Evolutionary conservation across 2,888 invertebrate species (phyloP).

Genomic region (Aquatica leii): DNA sequence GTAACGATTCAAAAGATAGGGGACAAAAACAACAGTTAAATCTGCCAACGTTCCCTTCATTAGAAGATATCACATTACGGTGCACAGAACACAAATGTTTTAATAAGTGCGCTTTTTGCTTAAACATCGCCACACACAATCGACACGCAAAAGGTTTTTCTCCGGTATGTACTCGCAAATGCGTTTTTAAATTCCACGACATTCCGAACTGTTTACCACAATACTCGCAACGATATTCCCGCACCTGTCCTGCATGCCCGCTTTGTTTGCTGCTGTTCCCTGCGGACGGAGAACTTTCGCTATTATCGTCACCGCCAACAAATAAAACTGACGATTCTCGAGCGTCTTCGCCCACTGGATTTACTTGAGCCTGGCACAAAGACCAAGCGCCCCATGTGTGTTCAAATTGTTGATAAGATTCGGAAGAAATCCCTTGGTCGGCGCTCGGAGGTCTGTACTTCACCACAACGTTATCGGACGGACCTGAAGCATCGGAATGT

Average conservation of each 20-base stretch:
- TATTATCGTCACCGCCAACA: slow-evolving; percentile 51
- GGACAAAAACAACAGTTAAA: slow-evolving; percentile 91
- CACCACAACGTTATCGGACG: slow-evolving; percentile 68
- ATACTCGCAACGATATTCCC: slow-evolving; percentile 88
- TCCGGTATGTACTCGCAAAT: slow-evolving; percentile 86
- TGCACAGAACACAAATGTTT: slow-evolving; percentile 91
- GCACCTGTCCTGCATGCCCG: slow-evolving; percentile 67
- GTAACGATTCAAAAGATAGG: slow-evolving; percentile 84
- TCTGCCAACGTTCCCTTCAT: slow-evolving; percentile 76
- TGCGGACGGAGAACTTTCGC: slow-evolving; percentile 60
- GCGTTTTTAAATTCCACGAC: slow-evolving; percentile 93
- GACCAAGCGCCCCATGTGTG: slow-evolving; percentile 73
- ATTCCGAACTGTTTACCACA: slow-evolving; percentile 92
- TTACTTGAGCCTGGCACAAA: slow-evolving; percentile 71
- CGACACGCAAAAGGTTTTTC: slow-evolving; percentile 91
- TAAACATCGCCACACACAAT: slow-evolving; percentile 90
- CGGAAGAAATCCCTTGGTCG: slow-evolving; percentile 66
- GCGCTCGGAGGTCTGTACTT: slow-evolving; percentile 75
- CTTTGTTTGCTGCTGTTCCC: slow-evolving; percentile 64
- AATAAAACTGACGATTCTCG: slow-evolving; percentile 52
- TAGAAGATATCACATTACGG: slow-evolving; percentile 85
- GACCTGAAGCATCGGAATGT: slow-evolving; percentile 57
- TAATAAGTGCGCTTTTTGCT: slow-evolving; percentile 86
- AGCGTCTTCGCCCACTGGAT: slow-evolving; percentile 57
- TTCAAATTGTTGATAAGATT: slow-evolving; percentile 61